Evolutionary conservation across 2,888 invertebrate genomes (phyloP).

Genomic region (Eupeodes luniger): DNA sequence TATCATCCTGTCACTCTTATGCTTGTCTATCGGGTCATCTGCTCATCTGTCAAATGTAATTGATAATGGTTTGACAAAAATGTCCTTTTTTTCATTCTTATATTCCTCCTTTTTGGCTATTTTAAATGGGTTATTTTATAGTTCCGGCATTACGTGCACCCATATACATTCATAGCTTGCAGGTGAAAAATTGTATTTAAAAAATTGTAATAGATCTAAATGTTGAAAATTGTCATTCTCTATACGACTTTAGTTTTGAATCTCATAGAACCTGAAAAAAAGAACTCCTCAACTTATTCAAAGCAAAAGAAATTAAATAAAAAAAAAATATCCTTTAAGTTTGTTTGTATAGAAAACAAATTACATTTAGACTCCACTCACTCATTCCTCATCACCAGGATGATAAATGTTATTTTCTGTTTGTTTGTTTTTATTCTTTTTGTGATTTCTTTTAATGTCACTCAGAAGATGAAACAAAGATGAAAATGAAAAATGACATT

Average conservation of each 20-base stretch:
- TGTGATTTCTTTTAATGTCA: conserved; percentile 45
- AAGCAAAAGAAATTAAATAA: background rate
- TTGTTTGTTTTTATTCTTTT: conserved; percentile 17
- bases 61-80: conserved; percentile 59
- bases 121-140: background rate
- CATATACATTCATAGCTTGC: background rate
- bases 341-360: conserved; percentile 60
- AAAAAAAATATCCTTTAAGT: background rate
- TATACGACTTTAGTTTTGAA: conserved; percentile 32
- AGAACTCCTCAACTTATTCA: background rate
- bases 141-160: background rate
- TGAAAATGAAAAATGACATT: conserved; percentile 71
- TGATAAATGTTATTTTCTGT: conserved; percentile 37
- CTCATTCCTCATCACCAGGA: conserved; percentile 31
- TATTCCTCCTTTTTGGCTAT: background rate
- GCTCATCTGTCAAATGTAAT: conserved; percentile 72
- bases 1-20: conserved; percentile 51
- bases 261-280: background rate
- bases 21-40: conserved; percentile 56
- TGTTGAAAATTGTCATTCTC: background rate
- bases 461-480: conserved; percentile 52
- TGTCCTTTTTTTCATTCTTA: background rate
- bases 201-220: conserved; percentile 12
- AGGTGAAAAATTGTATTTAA: conserved; percentile 41
- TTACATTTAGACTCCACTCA: conserved; percentile 45